Evolutionary conservation across 2,888 invertebrate genomes (phyloP), one percentile per base, ranked within the genome.

Genomic region (Isoperla grammatica): DNA sequence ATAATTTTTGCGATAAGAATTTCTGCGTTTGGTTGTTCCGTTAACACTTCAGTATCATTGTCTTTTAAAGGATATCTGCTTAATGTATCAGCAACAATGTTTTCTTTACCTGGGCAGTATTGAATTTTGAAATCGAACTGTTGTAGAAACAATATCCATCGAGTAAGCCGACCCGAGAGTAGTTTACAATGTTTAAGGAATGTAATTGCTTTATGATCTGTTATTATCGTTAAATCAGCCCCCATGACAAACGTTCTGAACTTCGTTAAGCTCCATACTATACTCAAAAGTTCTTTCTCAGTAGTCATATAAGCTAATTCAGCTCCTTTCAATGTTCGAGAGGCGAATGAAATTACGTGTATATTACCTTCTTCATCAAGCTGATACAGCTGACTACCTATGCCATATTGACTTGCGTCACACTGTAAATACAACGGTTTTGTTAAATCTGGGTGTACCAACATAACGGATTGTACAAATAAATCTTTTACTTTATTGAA

Each of bases 61-160:
- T 48, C 20, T 9, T 6, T 48, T 3, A 20, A 8, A 3, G 48
- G 48, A 13, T 48, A 48, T n/a, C 48, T 17, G 13, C 48, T 48
- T 22, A 48, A 23, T 11, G 22, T 48, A 13, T 48, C 48, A 2
- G 48, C 48, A 11, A 48, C 22, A 6, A 20, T 12, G 20, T 56
- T 56, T 13, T 39, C 40, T 40, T 23, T 40, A 6, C 56, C 56
- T 13, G 56, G 19, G 2, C 12, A 12, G n/a, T 15, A 45, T 17
- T 56, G 5, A 12, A 56, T 56, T 17, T 42, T 56, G 19, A 43
- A 56, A 9, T n/a, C 13, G 20, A 42, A 56, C 4, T 20, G 19
- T 40, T 56, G 56, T n/a, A 56, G 13, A 1, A 42, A n/a, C 12
- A 56, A 23, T 5, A 56, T 40, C 56, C 56, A 56, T 15, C 56